Conservation (phyloP, 2,888 invertebrate species). For the Aricia artaxerxes region DNA sequence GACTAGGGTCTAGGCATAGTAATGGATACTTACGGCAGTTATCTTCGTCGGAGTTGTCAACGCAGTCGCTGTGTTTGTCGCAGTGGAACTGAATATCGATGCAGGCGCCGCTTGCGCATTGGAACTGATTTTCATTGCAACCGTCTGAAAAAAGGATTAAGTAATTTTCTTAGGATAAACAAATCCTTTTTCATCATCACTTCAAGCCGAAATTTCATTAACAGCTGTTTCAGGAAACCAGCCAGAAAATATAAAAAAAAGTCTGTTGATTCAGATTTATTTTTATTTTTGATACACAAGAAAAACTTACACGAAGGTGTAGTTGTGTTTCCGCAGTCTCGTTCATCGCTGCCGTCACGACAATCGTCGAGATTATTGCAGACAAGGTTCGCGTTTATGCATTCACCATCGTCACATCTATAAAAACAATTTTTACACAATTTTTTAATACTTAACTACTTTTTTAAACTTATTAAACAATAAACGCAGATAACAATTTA, state of each 20-base stretch:
- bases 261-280: not conserved
- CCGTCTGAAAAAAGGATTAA: conserved; percentile 45
- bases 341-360: conserved; percentile 79
- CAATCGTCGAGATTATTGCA: conserved; percentile 83
- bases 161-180: not conserved
- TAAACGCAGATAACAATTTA: not conserved
- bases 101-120: conserved; percentile 79
- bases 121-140: conserved; percentile 55
- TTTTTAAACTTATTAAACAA: too few species aligned
- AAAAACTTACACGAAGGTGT: conserved; percentile 50
- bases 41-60: conserved; percentile 82
- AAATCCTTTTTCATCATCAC: too few species aligned
- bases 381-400: conserved; percentile 60
- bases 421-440: conserved; percentile 43
- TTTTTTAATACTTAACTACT: not conserved
- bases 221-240: too few species aligned
- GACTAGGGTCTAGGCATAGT: not conserved
- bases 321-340: conserved; percentile 68
- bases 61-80: conserved; percentile 81
- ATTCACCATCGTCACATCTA: conserved; percentile 73
- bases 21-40: conserved; percentile 71
- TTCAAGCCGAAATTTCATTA: too few species aligned
- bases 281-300: not conserved
- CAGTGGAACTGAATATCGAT: conserved; percentile 82
- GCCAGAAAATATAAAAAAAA: too few species aligned